Percentiles rank a stretch among this genome's conserved stretches.
These are phyloP conservation scores for Baronia brevicornis DNA, from an alignment of 2,888 invertebrate genomes.

Conservation along the genomic window DNA sequence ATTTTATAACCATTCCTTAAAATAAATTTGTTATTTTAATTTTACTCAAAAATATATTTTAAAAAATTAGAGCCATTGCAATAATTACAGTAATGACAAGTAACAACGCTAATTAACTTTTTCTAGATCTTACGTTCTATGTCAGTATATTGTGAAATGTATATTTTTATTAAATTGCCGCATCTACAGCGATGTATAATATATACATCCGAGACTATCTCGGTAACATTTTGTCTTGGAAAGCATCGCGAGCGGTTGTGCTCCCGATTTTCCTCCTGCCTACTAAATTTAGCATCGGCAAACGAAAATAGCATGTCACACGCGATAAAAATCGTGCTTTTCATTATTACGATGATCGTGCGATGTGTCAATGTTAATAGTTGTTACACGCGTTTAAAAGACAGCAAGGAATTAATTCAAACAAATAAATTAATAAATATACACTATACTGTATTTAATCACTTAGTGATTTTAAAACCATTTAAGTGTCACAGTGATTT, in stretches of 20 bases:
- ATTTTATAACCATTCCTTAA: too few relatives aligned
- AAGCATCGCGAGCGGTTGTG: constrained; percentile 50
- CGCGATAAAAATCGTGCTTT: constrained; percentile 35
- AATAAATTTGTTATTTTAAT: too few relatives aligned
- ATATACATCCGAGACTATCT: constrained; percentile 18
- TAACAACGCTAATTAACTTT: too few relatives aligned
- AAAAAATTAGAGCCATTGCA: too few relatives aligned
- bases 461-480: constrained; percentile 27
- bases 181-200: constrained; percentile 9
- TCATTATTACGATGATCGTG: constrained; percentile 36
- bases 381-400: constrained; percentile 13
- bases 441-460: constrained; percentile 22
- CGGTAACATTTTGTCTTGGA: constrained; percentile 46
- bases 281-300: constrained; percentile 23
- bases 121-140: too few relatives aligned
- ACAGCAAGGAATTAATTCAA: constrained; percentile 24
- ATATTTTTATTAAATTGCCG: constrained; percentile 10
- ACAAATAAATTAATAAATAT: constrained; percentile 20
- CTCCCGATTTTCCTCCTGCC: constrained; percentile 25
- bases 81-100: too few relatives aligned
- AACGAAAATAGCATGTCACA: constrained; percentile 32
- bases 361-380: constrained; percentile 38
- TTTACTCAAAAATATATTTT: too few relatives aligned
- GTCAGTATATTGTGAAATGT: too few relatives aligned
- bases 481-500: constrained; percentile 42